These are phyloP conservation scores for Pterois miles DNA, from an alignment of 2,797 vertebrate species.

Conservation along the genomic window DNA sequence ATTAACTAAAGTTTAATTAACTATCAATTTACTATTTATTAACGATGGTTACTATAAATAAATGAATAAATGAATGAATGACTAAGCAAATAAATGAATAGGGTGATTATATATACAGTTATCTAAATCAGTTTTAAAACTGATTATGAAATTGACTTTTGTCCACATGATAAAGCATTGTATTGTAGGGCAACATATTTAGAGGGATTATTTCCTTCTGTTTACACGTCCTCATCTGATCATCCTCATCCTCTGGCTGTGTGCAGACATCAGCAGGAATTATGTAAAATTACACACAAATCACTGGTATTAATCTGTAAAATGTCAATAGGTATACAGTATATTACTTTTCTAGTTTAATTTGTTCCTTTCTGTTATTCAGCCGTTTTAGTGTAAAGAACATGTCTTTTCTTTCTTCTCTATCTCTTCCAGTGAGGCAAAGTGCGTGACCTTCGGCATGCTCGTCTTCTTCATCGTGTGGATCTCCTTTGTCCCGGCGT, in stretches of 20 bases:
- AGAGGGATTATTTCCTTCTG: neutral
- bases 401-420: neutral
- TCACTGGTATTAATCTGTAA: neutral
- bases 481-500: slow-evolving; percentile 91
- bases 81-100: too few relatives aligned
- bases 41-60: too few relatives aligned
- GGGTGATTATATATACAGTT: neutral
- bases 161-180: neutral
- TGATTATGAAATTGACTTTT: neutral
- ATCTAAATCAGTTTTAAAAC: neutral
- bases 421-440: slow-evolving; percentile 81
- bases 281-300: neutral
- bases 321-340: neutral
- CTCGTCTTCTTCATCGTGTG: slow-evolving; percentile 91
- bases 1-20: too few relatives aligned
- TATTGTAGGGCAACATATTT: neutral
- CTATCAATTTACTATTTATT: too few relatives aligned
- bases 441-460: slow-evolving; percentile 89
- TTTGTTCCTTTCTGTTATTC: neutral
- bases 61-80: too few relatives aligned
- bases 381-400: neutral
- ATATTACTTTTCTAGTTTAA: neutral
- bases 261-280: neutral
- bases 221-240: neutral
- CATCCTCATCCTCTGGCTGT: neutral